Evolutionary conservation across 2,888 invertebrate genomes (phyloP).

Genomic region (Meiosimyza platycephala): DNA sequence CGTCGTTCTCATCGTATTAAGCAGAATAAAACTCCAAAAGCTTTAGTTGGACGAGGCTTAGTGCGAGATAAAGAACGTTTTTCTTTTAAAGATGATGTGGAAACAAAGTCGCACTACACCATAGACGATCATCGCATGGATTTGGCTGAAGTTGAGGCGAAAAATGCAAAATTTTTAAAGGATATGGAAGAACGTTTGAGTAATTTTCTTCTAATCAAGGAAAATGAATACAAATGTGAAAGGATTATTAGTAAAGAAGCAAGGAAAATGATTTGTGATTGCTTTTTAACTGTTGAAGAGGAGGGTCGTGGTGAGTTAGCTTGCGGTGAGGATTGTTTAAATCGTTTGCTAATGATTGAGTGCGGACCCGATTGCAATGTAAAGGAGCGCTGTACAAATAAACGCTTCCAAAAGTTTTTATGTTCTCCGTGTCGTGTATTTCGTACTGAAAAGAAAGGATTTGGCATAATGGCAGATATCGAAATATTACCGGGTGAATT

Average conservation of each 20-base stretch:
- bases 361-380: conserved; percentile 93
- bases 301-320: conserved; percentile 84
- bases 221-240: conserved; percentile 88
- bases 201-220: conserved; percentile 82
- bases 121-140: conserved; percentile 61
- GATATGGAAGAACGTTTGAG: conserved; percentile 71
- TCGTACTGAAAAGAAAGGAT: conserved; percentile 93
- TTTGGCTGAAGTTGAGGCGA: conserved; percentile 59
- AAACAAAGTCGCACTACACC: conserved; percentile 61
- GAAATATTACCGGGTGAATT: conserved; percentile 78
- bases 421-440: conserved; percentile 89
- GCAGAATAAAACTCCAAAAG: conserved; percentile 70
- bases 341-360: conserved; percentile 97
- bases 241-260: conserved; percentile 90
- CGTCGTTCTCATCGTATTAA: conserved; percentile 81
- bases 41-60: conserved; percentile 73
- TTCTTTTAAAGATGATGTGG: conserved; percentile 59
- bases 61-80: conserved; percentile 70
- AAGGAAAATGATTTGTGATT: conserved; percentile 95
- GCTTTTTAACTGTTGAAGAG: conserved; percentile 91
- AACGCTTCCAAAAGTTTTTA: conserved; percentile 88
- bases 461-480: conserved; percentile 78
- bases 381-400: conserved; percentile 92
- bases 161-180: conserved; percentile 63
- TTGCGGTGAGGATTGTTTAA: conserved; percentile 96